A percentile compares a stretch with the other conserved stretches of the same genome.
Evolutionary conservation across 2,797 vertebrate species (phyloP).

Genomic region (Lepus townsendii): DNA sequence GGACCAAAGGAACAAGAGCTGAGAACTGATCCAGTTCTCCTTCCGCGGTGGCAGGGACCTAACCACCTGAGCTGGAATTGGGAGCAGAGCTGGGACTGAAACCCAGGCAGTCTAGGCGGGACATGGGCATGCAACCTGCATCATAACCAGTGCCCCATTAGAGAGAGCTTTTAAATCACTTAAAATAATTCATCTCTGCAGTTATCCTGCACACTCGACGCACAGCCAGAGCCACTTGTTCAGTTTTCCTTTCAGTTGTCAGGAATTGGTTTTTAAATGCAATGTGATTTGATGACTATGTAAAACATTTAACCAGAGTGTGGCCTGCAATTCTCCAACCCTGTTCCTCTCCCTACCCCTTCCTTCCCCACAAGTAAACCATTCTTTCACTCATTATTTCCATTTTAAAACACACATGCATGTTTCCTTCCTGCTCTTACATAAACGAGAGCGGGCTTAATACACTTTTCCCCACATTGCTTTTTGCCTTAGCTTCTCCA

Average conservation of each 20-base stretch:
- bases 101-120: too few relatives aligned
- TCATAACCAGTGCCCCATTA: too few relatives aligned
- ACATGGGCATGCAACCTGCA: too few relatives aligned
- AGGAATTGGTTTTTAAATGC: not conserved
- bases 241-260: slow-evolving; percentile 8
- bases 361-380: not conserved
- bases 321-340: not conserved
- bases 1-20: too few relatives aligned
- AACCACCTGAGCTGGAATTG: too few relatives aligned
- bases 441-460: not conserved
- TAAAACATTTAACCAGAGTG: not conserved
- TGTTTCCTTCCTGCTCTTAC: not conserved
- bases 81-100: too few relatives aligned
- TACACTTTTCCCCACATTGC: not conserved
- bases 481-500: not conserved
- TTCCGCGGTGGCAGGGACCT: too few relatives aligned
- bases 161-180: not conserved
- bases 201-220: not conserved
- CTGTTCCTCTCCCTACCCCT: not conserved
- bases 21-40: too few relatives aligned
- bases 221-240: not conserved
- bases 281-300: not conserved
- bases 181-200: not conserved
- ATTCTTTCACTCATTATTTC: not conserved
- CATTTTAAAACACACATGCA: not conserved